A percentile compares a stretch with the other conserved stretches of the same genome.
Conservation (phyloP, 1,140 invertebrate species). For the Anagrus nilaparvatae region DNA sequence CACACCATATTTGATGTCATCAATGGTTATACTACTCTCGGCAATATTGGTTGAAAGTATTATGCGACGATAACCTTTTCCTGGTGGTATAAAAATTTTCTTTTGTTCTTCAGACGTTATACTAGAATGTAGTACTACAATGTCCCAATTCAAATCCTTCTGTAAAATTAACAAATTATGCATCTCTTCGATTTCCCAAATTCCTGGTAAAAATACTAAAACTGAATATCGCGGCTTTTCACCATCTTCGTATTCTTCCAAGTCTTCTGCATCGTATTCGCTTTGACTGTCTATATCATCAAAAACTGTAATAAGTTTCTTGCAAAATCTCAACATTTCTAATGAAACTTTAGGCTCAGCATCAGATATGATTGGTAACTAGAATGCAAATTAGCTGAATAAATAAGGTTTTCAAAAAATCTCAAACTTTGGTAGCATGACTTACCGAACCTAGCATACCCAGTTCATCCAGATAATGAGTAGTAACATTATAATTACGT, state of each 20-base stretch:
- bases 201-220: constrained; percentile 80
- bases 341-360: constrained; percentile 43
- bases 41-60: constrained; percentile 96
- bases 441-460: constrained; percentile 29
- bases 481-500: constrained; percentile 46
- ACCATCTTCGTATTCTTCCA: constrained; percentile 16
- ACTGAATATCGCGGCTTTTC: constrained; percentile 49
- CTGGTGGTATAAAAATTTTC: constrained; percentile 54
- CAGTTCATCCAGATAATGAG: constrained; percentile 63
- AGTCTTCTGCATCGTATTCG: constrained; percentile 21
- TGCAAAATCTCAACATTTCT: constrained; percentile 48
- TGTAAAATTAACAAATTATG: constrained; percentile 23
- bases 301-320: constrained; percentile 57
- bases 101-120: constrained; percentile 66
- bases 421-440: constrained; percentile 16
- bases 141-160: constrained; percentile 40
- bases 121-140: constrained; percentile 62
- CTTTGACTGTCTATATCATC: constrained; percentile 53
- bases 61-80: constrained; percentile 60
- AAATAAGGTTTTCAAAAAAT: background rate
- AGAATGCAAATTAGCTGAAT: constrained; percentile 22
- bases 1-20: constrained; percentile 79
- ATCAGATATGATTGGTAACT: constrained; percentile 42
- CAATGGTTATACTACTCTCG: constrained; percentile 93
- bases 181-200: constrained; percentile 68